Percentiles rank a stretch among this genome's conserved stretches.
phyloP scores from a whole-genome alignment of 1,140 invertebrate species.

The Plectus sambesii region DNA sequence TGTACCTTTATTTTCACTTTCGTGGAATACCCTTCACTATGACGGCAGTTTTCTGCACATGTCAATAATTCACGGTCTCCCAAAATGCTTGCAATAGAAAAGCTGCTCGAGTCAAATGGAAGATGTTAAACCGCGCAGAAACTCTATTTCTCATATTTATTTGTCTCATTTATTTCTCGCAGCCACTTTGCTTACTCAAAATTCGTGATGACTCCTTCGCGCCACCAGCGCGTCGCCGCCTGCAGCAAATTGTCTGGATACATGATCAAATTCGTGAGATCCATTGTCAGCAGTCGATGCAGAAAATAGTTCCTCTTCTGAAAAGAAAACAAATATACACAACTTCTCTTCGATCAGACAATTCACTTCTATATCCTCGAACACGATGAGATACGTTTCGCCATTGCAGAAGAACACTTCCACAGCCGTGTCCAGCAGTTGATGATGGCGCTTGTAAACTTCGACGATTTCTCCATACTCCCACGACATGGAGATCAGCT shows the following conservation, averaged over 20 bases:
- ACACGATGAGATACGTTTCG: conserved; percentile 65
- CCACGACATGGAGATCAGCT: conserved; percentile 55
- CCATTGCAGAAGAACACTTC: conserved; percentile 70
- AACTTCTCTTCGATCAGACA: not conserved
- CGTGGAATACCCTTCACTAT: not conserved
- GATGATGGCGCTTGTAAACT: conserved; percentile 63
- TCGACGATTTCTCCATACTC: conserved; percentile 62
- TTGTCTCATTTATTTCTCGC: conserved; percentile 60
- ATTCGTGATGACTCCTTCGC: conserved; percentile 69
- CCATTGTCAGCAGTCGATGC: conserved; percentile 51
- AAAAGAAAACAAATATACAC: no score
- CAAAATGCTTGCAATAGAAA: not conserved
- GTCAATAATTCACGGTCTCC: not conserved
- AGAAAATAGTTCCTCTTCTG: no score
- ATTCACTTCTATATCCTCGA: conserved; percentile 52
- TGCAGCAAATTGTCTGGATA: conserved; percentile 52
- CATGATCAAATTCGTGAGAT: conserved; percentile 51
- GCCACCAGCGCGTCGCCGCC: conserved; percentile 60
- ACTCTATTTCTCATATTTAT: conserved; percentile 46
- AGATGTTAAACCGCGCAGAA: not conserved
- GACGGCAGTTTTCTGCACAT: no score
- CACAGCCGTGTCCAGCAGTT: conserved; percentile 65
- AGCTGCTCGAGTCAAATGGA: not conserved
- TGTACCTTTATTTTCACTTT: not conserved
- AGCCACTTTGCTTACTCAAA: conserved; percentile 79